phyloP scores from a whole-genome alignment of 2,888 invertebrate species.

The Euzophera pinguis region DNA sequence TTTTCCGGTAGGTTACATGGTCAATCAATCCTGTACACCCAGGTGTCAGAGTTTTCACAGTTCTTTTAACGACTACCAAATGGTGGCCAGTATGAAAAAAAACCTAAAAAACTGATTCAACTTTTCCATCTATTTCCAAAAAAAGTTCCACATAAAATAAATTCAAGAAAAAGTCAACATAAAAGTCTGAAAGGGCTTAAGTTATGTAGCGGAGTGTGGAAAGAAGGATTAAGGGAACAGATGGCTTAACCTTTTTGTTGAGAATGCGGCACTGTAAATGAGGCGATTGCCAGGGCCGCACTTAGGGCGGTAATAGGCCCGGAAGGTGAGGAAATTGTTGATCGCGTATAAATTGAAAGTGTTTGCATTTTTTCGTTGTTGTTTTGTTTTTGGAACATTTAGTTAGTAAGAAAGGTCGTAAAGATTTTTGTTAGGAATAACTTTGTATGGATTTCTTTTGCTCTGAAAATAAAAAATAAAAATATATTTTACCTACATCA shows the following conservation, averaged over 20 bases:
- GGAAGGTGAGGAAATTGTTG: constrained; percentile 11
- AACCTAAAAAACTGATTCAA: too few species aligned
- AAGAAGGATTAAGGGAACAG: constrained; percentile 10
- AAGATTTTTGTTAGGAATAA: too few species aligned
- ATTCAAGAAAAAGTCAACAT: background rate
- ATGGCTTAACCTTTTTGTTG: constrained; percentile 14
- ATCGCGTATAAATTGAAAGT: constrained; percentile 8
- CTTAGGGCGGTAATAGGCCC: constrained; percentile 8
- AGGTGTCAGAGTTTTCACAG: too few species aligned
- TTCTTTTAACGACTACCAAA: too few species aligned
- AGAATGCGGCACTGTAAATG: constrained; percentile 12
- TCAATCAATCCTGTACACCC: too few species aligned
- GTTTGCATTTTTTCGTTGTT: background rate
- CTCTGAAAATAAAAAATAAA: too few species aligned
- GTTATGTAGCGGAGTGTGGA: constrained; percentile 10
- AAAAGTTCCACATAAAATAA: background rate
- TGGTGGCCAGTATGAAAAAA: too few species aligned
- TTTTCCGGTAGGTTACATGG: too few species aligned
- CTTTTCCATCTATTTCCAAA: background rate
- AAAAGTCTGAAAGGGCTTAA: constrained; percentile 6
- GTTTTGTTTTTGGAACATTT: background rate
- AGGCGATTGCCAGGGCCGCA: constrained; percentile 13
- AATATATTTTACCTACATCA: too few species aligned
- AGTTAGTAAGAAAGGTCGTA: background rate
- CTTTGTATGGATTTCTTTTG: too few species aligned